Conservation (phyloP, 2,113 vertebrate genomes). For the Nothobranchius kuhntae region DNA sequence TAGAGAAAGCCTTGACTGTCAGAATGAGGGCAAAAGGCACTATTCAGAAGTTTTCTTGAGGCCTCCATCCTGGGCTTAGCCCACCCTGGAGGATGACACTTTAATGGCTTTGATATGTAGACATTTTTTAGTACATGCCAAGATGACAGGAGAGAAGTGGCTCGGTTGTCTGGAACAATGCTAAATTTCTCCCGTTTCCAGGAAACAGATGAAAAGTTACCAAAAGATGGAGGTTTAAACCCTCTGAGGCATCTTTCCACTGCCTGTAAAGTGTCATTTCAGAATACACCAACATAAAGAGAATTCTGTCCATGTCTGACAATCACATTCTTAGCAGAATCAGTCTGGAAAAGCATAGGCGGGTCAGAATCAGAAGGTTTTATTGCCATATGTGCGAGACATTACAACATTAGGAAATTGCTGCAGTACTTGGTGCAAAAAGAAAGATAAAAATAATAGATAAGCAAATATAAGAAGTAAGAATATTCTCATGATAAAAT, state of each 20-base stretch:
- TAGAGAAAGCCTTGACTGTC: constrained; percentile 36
- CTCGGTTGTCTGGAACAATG: constrained; percentile 9
- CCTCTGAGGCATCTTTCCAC: constrained; percentile 4
- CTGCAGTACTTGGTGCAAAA: no score
- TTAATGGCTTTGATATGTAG: constrained; percentile 72
- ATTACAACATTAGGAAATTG: no score
- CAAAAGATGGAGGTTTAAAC: constrained; percentile 10
- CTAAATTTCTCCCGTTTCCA: constrained; percentile 12
- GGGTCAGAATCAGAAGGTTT: no score
- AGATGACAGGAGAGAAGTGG: constrained; percentile 28
- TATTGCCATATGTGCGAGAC: no score
- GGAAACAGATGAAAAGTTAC: constrained; percentile 3
- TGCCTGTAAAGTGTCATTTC: constrained; percentile 30
- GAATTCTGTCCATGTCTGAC: constrained; percentile 5
- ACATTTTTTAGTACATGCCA: constrained; percentile 43
- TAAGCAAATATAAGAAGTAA: no score
- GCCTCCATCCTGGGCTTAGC: constrained; percentile 54
- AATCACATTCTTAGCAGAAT: not conserved
- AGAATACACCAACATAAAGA: constrained; percentile 1
- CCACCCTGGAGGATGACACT: constrained; percentile 54
- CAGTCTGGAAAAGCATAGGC: constrained; percentile 2
- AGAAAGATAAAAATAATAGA: no score
- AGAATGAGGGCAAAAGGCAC: constrained; percentile 57
- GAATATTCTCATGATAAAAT: no score
- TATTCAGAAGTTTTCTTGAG: constrained; percentile 44